Evolutionary conservation across 2,113 vertebrate genomes (phyloP), one percentile per base, ranked within the genome.

Genomic region (Vireo altiloquus): DNA sequence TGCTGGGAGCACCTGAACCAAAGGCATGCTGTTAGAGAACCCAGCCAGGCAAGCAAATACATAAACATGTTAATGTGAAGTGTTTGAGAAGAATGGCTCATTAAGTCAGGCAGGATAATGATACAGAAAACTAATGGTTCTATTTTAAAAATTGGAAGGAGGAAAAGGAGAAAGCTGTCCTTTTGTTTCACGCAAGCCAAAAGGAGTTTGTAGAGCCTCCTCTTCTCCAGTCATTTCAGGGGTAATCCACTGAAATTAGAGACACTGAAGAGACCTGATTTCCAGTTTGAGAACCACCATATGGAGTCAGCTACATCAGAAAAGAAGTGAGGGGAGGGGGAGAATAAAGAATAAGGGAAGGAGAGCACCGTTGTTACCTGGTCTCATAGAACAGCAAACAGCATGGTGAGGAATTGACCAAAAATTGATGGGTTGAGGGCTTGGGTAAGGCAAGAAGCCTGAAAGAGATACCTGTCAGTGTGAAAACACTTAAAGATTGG

Each of bases 1-100:
- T 95, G 89, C 89, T 81, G 94, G 49, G 91, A 91, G 57, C 81
- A 91, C 93, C 94, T 60, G 69, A 96, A 72, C 74, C 39, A 25
- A 79, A 79, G 61, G 68, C 52, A 60, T 2, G 1, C 74, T 68
- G 24, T 49, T 71, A 85, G 59, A 87, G 87, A 91, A 12, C 42
- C 42, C 66, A 89, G 82, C 46, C 81, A 72, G 76, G 74, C 88
- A 82, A 85, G 66, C 72, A 90, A 75, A 68, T 40, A n/a, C 20
- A 52, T 83, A 93, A 93, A 84, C 31, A 28, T 18, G 59, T 37
- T 92, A 66, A 94, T 59, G 56, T 13, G 49, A 61, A 59, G 52
- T 44, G 17, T 75, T 91, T 70, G 95, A 63, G 82, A 33, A 81
- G 70, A 94, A 95, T 19, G 65, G 66, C 40, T 89, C 91, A 69